Percentiles rank a stretch among this genome's conserved stretches.
These are phyloP conservation scores for Bettongia penicillata DNA, from an alignment of 2,113 vertebrate species.

Conservation along the genomic window DNA sequence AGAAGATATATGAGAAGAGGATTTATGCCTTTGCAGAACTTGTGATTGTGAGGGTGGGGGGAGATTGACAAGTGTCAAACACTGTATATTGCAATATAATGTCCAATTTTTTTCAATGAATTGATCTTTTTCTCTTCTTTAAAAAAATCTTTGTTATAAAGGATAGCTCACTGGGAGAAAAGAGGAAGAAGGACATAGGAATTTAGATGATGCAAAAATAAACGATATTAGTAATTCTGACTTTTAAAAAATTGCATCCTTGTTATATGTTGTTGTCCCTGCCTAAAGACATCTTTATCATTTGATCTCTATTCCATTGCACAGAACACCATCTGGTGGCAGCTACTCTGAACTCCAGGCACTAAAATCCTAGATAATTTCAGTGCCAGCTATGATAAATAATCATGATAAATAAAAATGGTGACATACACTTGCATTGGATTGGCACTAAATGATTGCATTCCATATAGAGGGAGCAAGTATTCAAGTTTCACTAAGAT, in stretches of 20 bases:
- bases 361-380: not conserved
- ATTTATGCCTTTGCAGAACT: not conserved
- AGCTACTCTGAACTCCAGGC: not conserved
- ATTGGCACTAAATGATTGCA: not conserved
- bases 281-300: not conserved
- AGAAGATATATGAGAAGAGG: not conserved
- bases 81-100: not conserved
- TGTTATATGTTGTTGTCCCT: not conserved
- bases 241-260: not conserved
- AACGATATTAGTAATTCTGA: not conserved
- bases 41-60: not conserved
- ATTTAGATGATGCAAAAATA: not conserved
- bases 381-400: no score
- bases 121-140: not conserved
- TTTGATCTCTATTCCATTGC: not conserved
- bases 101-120: not conserved
- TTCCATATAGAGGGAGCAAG: not conserved
- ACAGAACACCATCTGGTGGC: not conserved
- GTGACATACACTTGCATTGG: not conserved
- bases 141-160: not conserved
- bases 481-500: not conserved
- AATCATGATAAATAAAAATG: not conserved
- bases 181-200: not conserved
- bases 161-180: not conserved
- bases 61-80: not conserved